These are phyloP conservation scores for Myotis planiceps DNA, from an alignment of 2,797 vertebrate genomes.

Conservation along the genomic window DNA sequence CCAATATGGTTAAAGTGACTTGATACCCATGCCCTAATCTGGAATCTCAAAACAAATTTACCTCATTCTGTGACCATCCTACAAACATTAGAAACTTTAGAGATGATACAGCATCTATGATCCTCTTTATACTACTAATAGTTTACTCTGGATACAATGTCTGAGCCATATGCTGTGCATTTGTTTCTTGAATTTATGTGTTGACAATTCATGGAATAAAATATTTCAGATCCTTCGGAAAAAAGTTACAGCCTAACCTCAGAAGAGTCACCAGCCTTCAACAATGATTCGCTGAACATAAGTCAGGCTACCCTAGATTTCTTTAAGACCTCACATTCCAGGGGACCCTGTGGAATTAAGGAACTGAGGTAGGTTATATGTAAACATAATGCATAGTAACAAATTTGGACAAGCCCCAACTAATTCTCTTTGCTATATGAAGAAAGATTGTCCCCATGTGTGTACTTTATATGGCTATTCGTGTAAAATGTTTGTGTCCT, in stretches of 20 bases:
- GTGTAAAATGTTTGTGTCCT: background rate
- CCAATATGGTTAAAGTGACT: background rate
- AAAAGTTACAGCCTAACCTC: conserved; percentile 5
- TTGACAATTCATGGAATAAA: conserved; percentile 47
- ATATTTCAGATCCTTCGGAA: conserved; percentile 82
- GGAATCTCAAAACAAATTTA: background rate
- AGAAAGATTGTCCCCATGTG: background rate
- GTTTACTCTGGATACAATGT: background rate
- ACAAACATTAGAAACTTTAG: background rate
- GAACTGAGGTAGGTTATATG: conserved; percentile 70
- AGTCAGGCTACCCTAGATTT: background rate
- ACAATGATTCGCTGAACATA: background rate
- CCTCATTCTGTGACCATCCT: background rate
- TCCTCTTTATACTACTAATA: background rate
- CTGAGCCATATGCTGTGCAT: background rate
- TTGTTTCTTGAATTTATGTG: conserved; percentile 29
- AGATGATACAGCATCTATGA: background rate
- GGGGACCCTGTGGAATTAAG: background rate
- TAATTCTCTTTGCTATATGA: background rate
- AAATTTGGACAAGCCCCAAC: background rate
- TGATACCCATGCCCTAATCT: background rate
- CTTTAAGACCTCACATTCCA: background rate
- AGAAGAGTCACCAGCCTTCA: conserved; percentile 61
- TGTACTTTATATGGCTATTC: background rate
- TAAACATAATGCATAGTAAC: background rate